Percentiles rank a stretch among this genome's conserved stretches.
Evolutionary conservation across 2,797 vertebrate genomes (phyloP).

Genomic region (Basileuterus tristriatus): DNA sequence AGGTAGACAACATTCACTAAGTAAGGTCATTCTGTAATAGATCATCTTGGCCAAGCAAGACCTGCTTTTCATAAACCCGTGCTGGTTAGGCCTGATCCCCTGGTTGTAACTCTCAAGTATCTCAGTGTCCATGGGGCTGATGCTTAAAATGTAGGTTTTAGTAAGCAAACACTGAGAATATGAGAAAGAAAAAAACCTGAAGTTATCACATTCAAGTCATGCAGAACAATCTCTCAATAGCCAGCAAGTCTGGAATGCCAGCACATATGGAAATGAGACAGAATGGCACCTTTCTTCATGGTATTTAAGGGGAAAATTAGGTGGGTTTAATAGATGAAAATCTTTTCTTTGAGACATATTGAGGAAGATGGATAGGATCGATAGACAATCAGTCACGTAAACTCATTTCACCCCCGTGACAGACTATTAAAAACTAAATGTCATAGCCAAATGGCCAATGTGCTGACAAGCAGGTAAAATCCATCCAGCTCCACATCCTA

Average conservation of each 20-base stretch:
- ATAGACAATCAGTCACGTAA: neutral
- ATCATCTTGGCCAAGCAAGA: neutral
- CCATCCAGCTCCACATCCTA: neutral
- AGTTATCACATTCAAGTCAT: neutral
- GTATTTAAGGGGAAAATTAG: neutral
- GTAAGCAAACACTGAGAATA: neutral
- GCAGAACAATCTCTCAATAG: neutral
- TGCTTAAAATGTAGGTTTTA: neutral
- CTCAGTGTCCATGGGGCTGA: neutral
- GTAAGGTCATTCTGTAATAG: neutral
- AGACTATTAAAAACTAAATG: neutral
- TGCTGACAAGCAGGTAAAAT: neutral
- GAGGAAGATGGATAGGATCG: neutral
- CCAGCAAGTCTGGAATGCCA: neutral
- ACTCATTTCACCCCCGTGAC: neutral
- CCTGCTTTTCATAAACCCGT: neutral
- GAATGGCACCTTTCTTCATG: neutral
- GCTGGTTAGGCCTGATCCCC: neutral
- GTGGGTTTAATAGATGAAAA: neutral
- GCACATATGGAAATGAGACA: neutral
- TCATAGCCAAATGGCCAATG: neutral
- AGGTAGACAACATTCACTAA: neutral
- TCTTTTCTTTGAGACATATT: neutral
- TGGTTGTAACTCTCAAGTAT: neutral
- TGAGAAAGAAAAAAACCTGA: neutral